Conservation (phyloP, 2,113 vertebrate species). For the Pogonocichla stellata region DNA sequence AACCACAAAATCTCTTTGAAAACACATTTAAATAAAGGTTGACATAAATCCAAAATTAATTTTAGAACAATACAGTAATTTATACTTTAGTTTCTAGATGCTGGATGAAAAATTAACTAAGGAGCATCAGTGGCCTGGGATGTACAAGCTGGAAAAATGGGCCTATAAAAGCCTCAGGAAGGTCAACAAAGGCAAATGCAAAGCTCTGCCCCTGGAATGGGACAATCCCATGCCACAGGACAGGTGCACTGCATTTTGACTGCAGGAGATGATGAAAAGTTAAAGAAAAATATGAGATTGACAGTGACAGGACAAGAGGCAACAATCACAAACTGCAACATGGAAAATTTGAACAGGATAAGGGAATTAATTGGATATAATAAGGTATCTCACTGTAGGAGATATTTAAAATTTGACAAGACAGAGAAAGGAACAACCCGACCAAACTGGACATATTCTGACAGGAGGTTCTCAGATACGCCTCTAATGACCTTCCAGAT, state of each 20-base stretch:
- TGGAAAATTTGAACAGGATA: neutral
- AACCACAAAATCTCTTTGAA: neutral
- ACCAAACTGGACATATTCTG: neutral
- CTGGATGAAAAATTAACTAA: constrained; percentile 71
- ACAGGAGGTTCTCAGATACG: neutral
- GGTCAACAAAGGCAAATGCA: neutral
- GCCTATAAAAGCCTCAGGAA: neutral
- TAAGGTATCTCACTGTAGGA: neutral
- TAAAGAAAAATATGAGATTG: neutral
- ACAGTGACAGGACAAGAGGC: neutral
- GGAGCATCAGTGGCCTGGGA: constrained; percentile 68
- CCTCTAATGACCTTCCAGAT: neutral
- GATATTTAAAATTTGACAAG: neutral
- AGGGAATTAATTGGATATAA: neutral
- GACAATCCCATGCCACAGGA: neutral
- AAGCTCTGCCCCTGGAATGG: neutral
- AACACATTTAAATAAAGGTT: neutral
- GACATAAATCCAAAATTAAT: constrained; percentile 47
- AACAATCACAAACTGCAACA: neutral
- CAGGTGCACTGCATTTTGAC: neutral
- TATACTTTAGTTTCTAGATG: constrained; percentile 40
- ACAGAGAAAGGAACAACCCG: neutral
- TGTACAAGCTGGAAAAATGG: neutral
- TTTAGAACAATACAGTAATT: constrained; percentile 23
- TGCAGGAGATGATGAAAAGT: neutral